Base-by-base conservation (phyloP, 2,113 vertebrate species). In the Atlantisia rogersi region DNA sequence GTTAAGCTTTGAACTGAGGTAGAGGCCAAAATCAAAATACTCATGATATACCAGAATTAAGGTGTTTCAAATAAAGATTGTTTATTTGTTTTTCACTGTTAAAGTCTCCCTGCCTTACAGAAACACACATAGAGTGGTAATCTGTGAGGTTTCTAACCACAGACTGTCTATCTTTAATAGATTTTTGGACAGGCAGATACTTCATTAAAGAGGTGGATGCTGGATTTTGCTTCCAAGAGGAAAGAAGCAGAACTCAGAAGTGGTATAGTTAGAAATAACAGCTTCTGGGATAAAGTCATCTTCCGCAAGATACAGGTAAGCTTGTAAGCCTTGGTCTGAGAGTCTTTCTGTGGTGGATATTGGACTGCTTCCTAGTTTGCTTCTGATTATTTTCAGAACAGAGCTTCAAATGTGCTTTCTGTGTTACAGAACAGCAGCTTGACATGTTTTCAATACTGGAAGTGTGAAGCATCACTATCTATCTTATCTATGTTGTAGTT, bases 241-340 rank as follows among this genome's bases (percentile, higher is more conserved):
- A 99, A 99, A 98, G 98, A 99, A 95, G 98, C 99, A 0, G 99
- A 99, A 90, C 98, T 99, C 40, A 98, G 98, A 88, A 99, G 98
- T 11, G 99, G 99, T 8, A 98, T 99, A 86, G 96, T 99, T 24
- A 98, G 99, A 96, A 98, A 98, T 78, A 98, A 99, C 97, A 99
- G 99, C 96, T 96, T 99, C 82, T 99, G 99, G 99, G 99, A 99
- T 95, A 99, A 97, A 94, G 97, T 99, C 12, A 99, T 99, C 97
- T 99, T 99, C 96, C 98, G 95, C 83, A 99, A 99, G 98, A 98
- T 99, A 50, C 99, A 99, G 99, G 99, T 99, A 97, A 86, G 53
- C 8, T 32, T n/a, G 59, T 69, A 37, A 35, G 15, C 32, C 13
- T 68, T 19, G 1, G 1, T 4, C 58, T 9, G 44, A 44, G 20